Base-by-base conservation (phyloP, 2,888 invertebrate genomes). In the Rhagophthalmus giganteus region DNA sequence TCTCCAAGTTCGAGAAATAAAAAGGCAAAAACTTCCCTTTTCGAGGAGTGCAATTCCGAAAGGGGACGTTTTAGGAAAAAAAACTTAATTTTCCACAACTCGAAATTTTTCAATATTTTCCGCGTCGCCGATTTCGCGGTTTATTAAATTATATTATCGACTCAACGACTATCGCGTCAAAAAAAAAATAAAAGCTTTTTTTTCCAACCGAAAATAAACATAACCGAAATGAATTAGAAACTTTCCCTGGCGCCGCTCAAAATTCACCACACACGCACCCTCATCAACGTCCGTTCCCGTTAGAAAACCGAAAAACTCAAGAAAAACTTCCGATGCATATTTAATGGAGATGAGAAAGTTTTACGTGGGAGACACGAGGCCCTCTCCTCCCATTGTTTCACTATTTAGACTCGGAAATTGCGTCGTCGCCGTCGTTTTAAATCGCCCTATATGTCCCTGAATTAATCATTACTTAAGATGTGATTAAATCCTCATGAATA, bases 401-500 rank as follows among this genome's bases (percentile, higher is more conserved):
- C n/a, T n/a, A n/a, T n/a, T n/a, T n/a, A n/a, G n/a, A 44, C 39
- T 38, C 38, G 15, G 26, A 39, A 50, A 50, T 50, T 30, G 45
- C 27, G 45, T 30, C 30, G 46, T 26, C 45, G 45, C 34, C 30
- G 46, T 26, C 45, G 45, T 57, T 61, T 58, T 58, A 61, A 58
- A 61, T 59, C 54, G 54, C 58, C 57, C 58, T 57, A 59, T 59
- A 60, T 58, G 57, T 55, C 57, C 41, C 48, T 62, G 62, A 62
- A 62, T 62, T 62, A 62, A 62, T 62, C 57, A 62, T 62, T 55
- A 52, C 57, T 55, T 57, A 57, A 60, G 57, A 58, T 57, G 59
- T 57, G 62, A 60, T 62, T 62, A 62, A 62, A 60, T 59, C 52
- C 59, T 62, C 60, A 59, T 62, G 60, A 60, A 61, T 63, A 61